Conservation (phyloP, 2,888 invertebrate species). For the Zaprionus lineosus region DNA sequence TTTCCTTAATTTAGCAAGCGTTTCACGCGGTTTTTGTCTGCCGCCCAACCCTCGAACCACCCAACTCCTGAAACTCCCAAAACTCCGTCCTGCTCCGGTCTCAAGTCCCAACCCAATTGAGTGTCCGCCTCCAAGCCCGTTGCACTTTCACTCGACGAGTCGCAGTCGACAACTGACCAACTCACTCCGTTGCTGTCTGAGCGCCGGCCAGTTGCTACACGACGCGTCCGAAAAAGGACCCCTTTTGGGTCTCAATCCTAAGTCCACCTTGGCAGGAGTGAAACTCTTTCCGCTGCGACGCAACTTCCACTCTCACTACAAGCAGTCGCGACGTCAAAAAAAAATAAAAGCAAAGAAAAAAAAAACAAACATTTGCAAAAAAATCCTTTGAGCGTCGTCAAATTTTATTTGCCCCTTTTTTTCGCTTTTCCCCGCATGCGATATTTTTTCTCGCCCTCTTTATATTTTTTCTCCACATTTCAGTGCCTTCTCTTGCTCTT, state of each 20-base stretch:
- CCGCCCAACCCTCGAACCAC: not conserved
- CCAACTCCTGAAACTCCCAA: not conserved
- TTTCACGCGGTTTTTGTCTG: too few species aligned
- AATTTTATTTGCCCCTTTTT: conserved; percentile 23
- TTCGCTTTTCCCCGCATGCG: conserved; percentile 42
- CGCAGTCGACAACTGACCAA: conserved; percentile 49
- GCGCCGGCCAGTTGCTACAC: conserved; percentile 33
- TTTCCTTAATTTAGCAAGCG: too few species aligned
- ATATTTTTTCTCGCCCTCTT: conserved; percentile 27
- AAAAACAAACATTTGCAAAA: too few species aligned
- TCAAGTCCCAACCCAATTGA: conserved; percentile 4
- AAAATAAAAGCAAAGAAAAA: conserved; percentile 21
- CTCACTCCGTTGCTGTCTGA: conserved; percentile 60
- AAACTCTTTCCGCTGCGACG: not conserved
- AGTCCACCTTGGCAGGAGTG: conserved; percentile 34
- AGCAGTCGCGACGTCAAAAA: conserved; percentile 62
- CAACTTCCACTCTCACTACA: conserved; percentile 1
- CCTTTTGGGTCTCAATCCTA: conserved; percentile 28
- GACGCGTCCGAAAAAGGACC: conserved; percentile 5
- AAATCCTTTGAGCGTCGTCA: conserved; percentile 62
- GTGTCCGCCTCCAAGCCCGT: conserved; percentile 37
- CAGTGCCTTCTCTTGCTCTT: conserved; percentile 22
- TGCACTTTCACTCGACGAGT: conserved; percentile 69
- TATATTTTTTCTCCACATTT: too few species aligned
- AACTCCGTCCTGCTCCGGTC: not conserved